phyloP scores from a whole-genome alignment of 2,113 vertebrate species.

The Canis aureus region DNA sequence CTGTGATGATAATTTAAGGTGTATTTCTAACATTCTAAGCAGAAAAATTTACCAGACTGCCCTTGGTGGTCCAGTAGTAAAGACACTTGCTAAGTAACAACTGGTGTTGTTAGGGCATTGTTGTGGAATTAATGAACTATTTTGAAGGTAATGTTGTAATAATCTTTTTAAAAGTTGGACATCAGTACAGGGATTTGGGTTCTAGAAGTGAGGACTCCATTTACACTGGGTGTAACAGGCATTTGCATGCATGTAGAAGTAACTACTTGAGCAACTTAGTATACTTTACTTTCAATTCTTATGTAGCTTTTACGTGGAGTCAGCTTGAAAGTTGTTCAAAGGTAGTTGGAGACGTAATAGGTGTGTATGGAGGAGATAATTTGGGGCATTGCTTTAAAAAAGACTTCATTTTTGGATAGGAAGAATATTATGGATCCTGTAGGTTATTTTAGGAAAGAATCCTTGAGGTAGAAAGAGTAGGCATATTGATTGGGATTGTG shows the following conservation, averaged over 20 bases:
- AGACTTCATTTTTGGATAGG: not conserved
- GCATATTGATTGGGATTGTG: not conserved
- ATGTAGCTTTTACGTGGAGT: not conserved
- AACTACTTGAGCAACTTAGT: not conserved
- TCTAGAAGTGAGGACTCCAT: not conserved
- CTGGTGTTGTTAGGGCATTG: not conserved
- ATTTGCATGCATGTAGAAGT: not conserved
- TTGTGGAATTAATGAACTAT: not conserved
- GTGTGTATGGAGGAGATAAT: not conserved
- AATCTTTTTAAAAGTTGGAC: not conserved
- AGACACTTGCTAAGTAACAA: not conserved
- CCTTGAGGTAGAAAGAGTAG: not conserved
- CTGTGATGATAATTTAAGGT: not conserved
- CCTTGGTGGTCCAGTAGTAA: not conserved
- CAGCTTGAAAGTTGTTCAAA: conserved; percentile 24
- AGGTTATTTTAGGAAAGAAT: not conserved
- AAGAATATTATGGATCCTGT: not conserved
- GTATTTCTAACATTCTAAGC: not conserved
- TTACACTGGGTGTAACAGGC: not conserved
- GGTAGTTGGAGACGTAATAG: not conserved
- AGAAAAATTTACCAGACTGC: not conserved
- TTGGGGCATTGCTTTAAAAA: not conserved
- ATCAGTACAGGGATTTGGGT: not conserved
- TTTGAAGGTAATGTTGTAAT: not conserved
- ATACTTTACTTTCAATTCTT: not conserved